Percentiles rank a stretch among this genome's conserved stretches.
Evolutionary conservation across 2,797 vertebrate species (phyloP).

Genomic region (Dallia pectoralis): DNA sequence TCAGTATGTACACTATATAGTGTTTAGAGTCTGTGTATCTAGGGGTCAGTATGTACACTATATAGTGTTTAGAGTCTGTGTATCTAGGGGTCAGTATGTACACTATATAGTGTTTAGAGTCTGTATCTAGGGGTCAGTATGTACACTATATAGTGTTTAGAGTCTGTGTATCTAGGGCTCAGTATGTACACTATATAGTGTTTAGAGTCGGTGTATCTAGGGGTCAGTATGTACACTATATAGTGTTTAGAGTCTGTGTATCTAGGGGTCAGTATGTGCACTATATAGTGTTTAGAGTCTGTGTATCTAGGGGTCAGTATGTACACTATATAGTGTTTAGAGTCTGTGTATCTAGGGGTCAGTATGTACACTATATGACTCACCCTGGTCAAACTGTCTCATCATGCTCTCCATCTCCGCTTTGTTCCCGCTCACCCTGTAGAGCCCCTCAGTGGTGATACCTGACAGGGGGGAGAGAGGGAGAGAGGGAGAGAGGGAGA

Average conservation of each 20-base stretch:
- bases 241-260: neutral
- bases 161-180: neutral
- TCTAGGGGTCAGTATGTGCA: neutral
- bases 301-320: neutral
- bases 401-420: slow-evolving; percentile 95
- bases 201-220: neutral
- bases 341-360: neutral
- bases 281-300: neutral
- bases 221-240: no score
- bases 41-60: no score
- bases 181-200: no score
- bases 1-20: no score
- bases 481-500: neutral
- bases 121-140: no score
- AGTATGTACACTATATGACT: slow-evolving; percentile 33
- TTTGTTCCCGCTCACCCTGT: slow-evolving; percentile 94
- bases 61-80: no score
- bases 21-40: no score
- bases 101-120: no score
- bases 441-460: slow-evolving; percentile 90
- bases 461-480: slow-evolving; percentile 63
- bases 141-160: no score
- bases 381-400: slow-evolving; percentile 94
- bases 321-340: neutral
- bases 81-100: no score